Evolutionary conservation across 2,113 vertebrate genomes (phyloP).

Genomic region (Cathartes aura): DNA sequence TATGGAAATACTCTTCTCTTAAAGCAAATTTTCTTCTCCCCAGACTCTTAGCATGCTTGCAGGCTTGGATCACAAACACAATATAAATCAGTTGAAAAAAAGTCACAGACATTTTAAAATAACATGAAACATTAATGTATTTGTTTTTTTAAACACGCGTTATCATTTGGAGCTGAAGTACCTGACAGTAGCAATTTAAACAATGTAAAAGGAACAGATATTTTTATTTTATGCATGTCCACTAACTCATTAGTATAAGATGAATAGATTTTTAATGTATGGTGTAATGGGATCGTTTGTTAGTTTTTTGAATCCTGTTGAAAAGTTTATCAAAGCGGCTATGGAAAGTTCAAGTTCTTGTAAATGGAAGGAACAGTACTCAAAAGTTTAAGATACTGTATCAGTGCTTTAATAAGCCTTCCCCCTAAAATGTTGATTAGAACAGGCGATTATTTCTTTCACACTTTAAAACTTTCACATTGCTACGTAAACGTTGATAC

Average conservation of each 20-base stretch:
- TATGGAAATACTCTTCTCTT: not conserved
- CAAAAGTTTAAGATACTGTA: constrained; percentile 55
- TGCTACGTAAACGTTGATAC: not conserved
- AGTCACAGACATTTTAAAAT: constrained; percentile 18
- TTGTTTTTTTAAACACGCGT: constrained; percentile 38
- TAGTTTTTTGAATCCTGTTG: constrained; percentile 40
- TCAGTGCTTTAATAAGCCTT: constrained; percentile 53
- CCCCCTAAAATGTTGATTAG: constrained; percentile 13
- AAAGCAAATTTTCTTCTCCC: not conserved
- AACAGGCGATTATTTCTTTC: constrained; percentile 22
- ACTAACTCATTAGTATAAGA: constrained; percentile 53
- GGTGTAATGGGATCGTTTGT: constrained; percentile 48
- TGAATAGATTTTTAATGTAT: constrained; percentile 42
- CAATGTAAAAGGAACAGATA: constrained; percentile 9
- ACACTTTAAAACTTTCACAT: constrained; percentile 2
- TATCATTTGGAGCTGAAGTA: constrained; percentile 48
- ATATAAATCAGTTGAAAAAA: constrained; percentile 30
- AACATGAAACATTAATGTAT: constrained; percentile 21
- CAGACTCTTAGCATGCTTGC: not conserved
- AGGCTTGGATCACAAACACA: constrained; percentile 30
- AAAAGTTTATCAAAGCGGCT: constrained; percentile 63
- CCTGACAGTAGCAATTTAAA: constrained; percentile 61
- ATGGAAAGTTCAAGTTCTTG: constrained; percentile 47
- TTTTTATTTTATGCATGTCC: constrained; percentile 29
- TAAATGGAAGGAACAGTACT: constrained; percentile 36